These are phyloP conservation scores for Homarus gammarus DNA, from an alignment of 2,888 invertebrate genomes.

Conservation along the genomic window DNA sequence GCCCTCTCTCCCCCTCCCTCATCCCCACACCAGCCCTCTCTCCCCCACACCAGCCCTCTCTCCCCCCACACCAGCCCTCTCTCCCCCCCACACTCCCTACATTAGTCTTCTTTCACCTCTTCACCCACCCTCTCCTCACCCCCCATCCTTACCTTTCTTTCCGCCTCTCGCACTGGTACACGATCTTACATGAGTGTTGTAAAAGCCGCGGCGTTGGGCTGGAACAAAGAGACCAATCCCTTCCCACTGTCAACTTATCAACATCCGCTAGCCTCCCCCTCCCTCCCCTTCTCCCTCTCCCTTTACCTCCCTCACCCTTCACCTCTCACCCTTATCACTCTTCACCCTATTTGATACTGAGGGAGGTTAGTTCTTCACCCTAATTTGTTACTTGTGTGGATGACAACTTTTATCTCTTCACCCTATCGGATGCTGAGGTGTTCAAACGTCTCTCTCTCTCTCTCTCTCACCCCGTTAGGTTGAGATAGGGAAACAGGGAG, in stretches of 20 bases:
- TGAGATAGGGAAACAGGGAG: too few species aligned
- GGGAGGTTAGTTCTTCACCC: too few species aligned
- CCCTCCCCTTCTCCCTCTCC: not conserved
- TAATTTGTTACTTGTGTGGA: too few species aligned
- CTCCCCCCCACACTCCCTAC: too few species aligned
- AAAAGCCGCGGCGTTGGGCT: not conserved
- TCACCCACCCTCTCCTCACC: not conserved
- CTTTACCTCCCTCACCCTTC: too few species aligned
- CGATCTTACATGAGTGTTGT: too few species aligned
- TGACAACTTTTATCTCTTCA: too few species aligned
- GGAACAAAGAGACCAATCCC: slow-evolving; percentile 26
- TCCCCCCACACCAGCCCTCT: not conserved
- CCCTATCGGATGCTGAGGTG: too few species aligned
- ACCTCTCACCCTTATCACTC: too few species aligned
- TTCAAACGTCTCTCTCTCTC: not conserved
- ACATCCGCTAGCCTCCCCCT: slow-evolving; percentile 5
- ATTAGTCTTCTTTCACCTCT: not conserved
- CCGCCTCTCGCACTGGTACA: not conserved
- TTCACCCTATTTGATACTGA: too few species aligned
- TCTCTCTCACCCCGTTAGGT: not conserved
- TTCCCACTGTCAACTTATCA: slow-evolving; percentile 29
- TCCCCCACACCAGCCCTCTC: not conserved
- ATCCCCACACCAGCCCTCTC: not conserved
- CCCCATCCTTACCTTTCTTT: not conserved
- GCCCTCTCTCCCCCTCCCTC: too few species aligned